Evolutionary conservation across 2,888 invertebrate genomes (phyloP).

Genomic region (Barypeithes pellucidus): DNA sequence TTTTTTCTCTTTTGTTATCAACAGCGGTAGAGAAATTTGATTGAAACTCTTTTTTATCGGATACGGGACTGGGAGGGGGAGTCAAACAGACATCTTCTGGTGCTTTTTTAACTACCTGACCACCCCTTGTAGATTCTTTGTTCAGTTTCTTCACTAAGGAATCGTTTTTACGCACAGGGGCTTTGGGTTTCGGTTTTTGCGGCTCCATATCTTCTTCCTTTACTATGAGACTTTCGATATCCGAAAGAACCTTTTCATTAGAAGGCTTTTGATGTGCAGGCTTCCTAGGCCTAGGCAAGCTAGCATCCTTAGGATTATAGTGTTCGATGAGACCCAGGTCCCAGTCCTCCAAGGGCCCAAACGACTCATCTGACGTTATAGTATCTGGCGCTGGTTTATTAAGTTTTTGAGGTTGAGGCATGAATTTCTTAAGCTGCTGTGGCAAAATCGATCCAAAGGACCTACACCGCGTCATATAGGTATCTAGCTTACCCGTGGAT

Average conservation of each 20-base stretch:
- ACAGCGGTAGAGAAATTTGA: neutral
- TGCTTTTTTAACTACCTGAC: slow-evolving; percentile 7
- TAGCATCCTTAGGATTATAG: slow-evolving; percentile 69
- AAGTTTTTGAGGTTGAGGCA: neutral
- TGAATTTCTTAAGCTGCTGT: slow-evolving; percentile 67
- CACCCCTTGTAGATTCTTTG: slow-evolving; percentile 55
- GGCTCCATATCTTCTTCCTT: slow-evolving; percentile 60
- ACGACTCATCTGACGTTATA: slow-evolving; percentile 71
- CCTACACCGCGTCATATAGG: slow-evolving; percentile 70
- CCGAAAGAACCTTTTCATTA: slow-evolving; percentile 59
- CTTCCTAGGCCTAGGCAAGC: slow-evolving; percentile 66
- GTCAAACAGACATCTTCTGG: slow-evolving; percentile 56
- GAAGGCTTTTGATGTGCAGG: slow-evolving; percentile 20
- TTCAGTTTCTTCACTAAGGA: slow-evolving; percentile 65
- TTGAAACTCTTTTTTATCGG: slow-evolving; percentile 46
- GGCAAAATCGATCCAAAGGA: slow-evolving; percentile 71
- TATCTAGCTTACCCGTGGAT: slow-evolving; percentile 68
- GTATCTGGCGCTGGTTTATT: slow-evolving; percentile 66
- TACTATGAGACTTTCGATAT: slow-evolving; percentile 66
- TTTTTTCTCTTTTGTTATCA: neutral
- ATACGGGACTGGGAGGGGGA: slow-evolving; percentile 61
- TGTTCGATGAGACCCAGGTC: slow-evolving; percentile 71
- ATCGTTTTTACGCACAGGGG: slow-evolving; percentile 54
- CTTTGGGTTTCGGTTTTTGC: slow-evolving; percentile 60
- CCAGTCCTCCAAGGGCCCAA: slow-evolving; percentile 72